A percentile compares a stretch with the other conserved stretches of the same genome.
Conservation (phyloP, 2,113 vertebrate genomes). For the Butorides virescens region DNA sequence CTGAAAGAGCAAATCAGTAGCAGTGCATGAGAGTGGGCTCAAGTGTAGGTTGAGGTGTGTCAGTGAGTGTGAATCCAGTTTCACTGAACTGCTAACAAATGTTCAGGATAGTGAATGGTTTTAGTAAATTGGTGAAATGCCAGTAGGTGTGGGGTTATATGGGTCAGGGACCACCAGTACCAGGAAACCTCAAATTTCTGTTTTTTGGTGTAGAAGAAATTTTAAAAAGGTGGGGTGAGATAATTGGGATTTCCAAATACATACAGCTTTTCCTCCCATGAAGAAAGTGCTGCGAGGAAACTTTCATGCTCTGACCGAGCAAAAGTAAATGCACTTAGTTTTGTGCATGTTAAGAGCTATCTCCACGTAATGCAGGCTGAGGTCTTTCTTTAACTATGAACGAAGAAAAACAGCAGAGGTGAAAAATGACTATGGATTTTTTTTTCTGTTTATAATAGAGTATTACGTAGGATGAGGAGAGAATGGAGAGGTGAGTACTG, state of each 20-base stretch:
- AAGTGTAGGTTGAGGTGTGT: rapidly evolving
- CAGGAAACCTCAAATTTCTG: background rate
- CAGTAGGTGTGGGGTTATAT: rapidly evolving
- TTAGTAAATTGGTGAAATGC: background rate
- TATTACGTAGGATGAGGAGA: background rate
- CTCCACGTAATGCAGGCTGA: background rate
- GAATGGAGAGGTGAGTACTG: background rate
- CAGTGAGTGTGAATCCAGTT: background rate
- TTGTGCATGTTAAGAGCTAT: background rate
- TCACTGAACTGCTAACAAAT: background rate
- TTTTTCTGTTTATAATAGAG: rapidly evolving
- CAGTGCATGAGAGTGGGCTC: rapidly evolving
- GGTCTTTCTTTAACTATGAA: background rate
- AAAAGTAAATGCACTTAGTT: background rate
- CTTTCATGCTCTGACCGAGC: background rate
- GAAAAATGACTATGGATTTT: rapidly evolving
- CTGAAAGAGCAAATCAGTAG: background rate
- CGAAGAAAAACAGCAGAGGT: background rate
- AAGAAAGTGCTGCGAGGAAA: background rate
- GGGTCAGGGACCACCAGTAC: rapidly evolving
- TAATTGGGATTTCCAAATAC: background rate
- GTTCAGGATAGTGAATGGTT: background rate
- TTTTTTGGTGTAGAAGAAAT: background rate
- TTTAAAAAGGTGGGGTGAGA: background rate
- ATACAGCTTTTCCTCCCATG: rapidly evolving